Evolutionary conservation across 2,797 vertebrate genomes (phyloP).

Genomic region (Agapornis canus): DNA sequence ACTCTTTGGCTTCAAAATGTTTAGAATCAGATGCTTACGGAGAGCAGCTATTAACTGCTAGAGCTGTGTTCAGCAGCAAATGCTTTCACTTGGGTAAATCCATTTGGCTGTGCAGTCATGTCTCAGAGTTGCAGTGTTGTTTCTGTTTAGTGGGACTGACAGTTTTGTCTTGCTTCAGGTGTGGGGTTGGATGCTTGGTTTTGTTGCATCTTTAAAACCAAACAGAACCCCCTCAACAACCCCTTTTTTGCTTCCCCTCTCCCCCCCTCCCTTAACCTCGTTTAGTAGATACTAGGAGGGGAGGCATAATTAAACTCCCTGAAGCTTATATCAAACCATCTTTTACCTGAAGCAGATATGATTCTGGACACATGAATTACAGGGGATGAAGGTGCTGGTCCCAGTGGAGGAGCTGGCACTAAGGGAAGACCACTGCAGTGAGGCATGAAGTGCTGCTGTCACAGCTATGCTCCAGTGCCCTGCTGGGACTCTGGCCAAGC

Average conservation of each 20-base stretch:
- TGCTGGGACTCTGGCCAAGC: not conserved
- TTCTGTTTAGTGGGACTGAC: not conserved
- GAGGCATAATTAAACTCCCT: not conserved
- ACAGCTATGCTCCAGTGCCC: not conserved
- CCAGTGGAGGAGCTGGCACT: not conserved
- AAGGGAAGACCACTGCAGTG: rapidly evolving
- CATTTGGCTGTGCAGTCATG: not conserved
- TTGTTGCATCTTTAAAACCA: not conserved
- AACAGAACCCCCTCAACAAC: not conserved
- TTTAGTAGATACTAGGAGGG: not conserved
- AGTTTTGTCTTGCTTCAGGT: conserved; percentile 3
- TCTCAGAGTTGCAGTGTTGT: not conserved
- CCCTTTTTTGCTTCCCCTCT: not conserved
- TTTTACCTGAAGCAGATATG: not conserved
- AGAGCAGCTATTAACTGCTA: not conserved
- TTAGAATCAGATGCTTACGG: not conserved
- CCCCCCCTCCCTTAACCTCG: not conserved
- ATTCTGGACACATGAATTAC: not conserved
- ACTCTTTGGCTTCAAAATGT: conserved; percentile 16
- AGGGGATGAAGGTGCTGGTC: not conserved
- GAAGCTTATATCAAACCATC: not conserved
- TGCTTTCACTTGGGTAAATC: not conserved
- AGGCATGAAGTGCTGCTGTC: not conserved
- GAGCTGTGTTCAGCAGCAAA: not conserved
- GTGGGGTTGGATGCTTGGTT: not conserved